Conservation (phyloP, 2,797 vertebrate species). For the Gymnopithys bicolor region DNA sequence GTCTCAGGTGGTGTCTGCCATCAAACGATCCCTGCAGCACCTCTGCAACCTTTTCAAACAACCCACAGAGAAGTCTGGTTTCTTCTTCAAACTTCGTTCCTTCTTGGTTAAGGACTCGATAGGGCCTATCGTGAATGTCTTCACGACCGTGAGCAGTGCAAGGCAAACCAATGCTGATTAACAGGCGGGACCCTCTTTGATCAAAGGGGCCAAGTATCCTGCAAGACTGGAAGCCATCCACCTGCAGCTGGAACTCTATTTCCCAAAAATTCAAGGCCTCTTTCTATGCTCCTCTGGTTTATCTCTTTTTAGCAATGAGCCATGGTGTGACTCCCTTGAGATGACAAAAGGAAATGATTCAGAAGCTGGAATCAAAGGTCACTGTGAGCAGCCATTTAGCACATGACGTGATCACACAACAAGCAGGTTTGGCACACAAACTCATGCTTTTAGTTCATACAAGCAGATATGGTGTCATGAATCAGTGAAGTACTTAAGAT, state of each 20-base stretch:
- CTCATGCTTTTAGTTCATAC: slow-evolving; percentile 90
- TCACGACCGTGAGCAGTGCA: slow-evolving; percentile 61
- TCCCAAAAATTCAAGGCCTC: slow-evolving; percentile 83
- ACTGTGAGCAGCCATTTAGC: slow-evolving; percentile 72
- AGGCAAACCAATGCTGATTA: slow-evolving; percentile 65
- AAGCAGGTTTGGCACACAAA: slow-evolving; percentile 79
- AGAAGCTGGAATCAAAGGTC: slow-evolving; percentile 69
- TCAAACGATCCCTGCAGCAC: slow-evolving; percentile 42
- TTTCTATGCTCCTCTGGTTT: slow-evolving; percentile 69
- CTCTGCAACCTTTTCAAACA: slow-evolving; percentile 59
- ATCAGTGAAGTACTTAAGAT: slow-evolving; percentile 72
- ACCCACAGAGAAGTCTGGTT: slow-evolving; percentile 58
- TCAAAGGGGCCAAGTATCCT: slow-evolving; percentile 60
- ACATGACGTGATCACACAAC: slow-evolving; percentile 78
- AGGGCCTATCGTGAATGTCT: slow-evolving; percentile 49
- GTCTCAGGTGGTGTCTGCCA: slow-evolving; percentile 41
- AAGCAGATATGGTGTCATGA: slow-evolving; percentile 71
- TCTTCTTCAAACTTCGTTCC: slow-evolving; percentile 67
- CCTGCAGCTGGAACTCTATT: slow-evolving; percentile 75
- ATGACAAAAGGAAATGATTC: slow-evolving; percentile 81
- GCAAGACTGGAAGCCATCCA: slow-evolving; percentile 75
- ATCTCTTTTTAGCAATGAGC: slow-evolving; percentile 94
- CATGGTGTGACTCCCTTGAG: slow-evolving; percentile 98
- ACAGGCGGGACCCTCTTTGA: slow-evolving; percentile 38
- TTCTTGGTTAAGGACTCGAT: slow-evolving; percentile 53